Base-by-base conservation (phyloP, 1,140 invertebrate species). In the Atta texana region DNA sequence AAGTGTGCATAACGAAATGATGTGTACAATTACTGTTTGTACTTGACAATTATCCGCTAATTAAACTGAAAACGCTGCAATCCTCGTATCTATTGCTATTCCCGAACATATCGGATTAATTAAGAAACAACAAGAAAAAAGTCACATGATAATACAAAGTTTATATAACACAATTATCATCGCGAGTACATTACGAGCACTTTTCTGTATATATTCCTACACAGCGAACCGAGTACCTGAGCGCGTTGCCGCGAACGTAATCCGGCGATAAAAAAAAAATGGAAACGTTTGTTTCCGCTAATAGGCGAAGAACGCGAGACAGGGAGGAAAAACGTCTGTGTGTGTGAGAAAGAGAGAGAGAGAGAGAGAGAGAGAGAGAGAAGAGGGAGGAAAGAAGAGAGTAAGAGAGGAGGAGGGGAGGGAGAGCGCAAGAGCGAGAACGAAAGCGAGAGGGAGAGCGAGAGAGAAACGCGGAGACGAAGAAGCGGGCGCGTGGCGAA, bases 101-200 rank as follows among this genome's bases (percentile, higher is more conserved):
- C 39, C 12, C 2, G 53, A 74, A 74, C 39, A 16, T 61, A 74
- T 59, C 80, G 21, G 4, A 61, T 39, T 55, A 82, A 82, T 74
- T 59, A 49, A 82, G 24, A 84, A 63, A 82, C 6, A 74, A 31
- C 24, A 72, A 24, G 39, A 71, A 51, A 84, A 63, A 68, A 74
- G 6, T 63, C 44, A 5, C 24, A 74, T 21, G 80, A 75, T 84
- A 84, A 84, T 75, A 49, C 68, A 84, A 84, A 84, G 55, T 84
- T 84, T 84, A 84, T 51, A 75, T 84, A 84, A 84, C 69, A 51
- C 24, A 49, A 84, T 82, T 84, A 74, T 84, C 69, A 51, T 51
- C 10, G 21, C 3, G 7, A 24, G 14, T 51, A 63, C 39, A 82
- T 53, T 77, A 44, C 53, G 16, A 3, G 31, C 44, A n/a, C 49